These are phyloP conservation scores for Sapajus apella DNA, from an alignment of 2,113 vertebrate species.

Conservation along the genomic window DNA sequence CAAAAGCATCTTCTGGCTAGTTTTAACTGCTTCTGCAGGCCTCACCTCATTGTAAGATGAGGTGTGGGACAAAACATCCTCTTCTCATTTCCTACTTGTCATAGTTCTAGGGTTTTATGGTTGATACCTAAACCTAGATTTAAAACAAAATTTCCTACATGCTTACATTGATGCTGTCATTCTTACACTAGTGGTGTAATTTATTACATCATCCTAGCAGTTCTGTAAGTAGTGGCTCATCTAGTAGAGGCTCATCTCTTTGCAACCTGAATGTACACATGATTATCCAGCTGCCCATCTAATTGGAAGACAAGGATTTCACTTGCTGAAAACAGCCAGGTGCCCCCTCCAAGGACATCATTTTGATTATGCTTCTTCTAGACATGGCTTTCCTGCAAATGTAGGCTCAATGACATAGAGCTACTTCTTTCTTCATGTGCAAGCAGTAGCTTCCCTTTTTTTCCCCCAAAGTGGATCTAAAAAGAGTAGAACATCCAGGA, in stretches of 20 bases:
- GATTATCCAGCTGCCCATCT: not conserved
- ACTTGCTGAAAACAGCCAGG: not conserved
- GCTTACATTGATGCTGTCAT: not conserved
- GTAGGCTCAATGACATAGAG: not conserved
- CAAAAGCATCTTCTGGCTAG: not conserved
- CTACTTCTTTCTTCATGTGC: not conserved
- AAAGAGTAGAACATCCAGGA: not conserved
- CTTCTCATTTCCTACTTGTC: not conserved
- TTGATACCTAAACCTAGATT: not conserved
- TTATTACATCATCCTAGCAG: not conserved
- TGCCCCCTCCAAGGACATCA: not conserved
- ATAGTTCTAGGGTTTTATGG: not conserved
- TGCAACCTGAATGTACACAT: not conserved
- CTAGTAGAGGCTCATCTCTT: not conserved
- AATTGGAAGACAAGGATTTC: not conserved
- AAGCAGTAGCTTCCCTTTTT: not conserved
- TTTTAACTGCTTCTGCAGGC: not conserved
- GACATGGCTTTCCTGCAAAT: not conserved
- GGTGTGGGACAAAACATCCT: not conserved
- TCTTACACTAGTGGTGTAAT: not conserved
- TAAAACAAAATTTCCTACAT: not conserved
- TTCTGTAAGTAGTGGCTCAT: not conserved
- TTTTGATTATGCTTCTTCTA: not conserved
- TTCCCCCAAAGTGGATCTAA: not conserved
- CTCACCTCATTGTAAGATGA: not conserved